phyloP scores from a whole-genome alignment of 2,113 vertebrate genomes.

The Cololabis saira region DNA sequence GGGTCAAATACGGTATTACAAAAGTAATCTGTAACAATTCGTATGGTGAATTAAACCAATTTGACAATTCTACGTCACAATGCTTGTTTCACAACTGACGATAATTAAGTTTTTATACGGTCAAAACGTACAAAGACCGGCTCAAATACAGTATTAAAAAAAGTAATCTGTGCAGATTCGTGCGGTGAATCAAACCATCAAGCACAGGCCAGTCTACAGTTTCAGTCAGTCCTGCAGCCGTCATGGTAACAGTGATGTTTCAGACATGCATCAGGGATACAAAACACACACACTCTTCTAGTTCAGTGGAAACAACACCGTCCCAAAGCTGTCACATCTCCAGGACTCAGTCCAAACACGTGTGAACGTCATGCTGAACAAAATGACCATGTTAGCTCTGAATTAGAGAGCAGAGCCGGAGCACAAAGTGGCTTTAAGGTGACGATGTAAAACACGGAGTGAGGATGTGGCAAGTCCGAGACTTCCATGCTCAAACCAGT shows the following conservation, averaged over 20 bases:
- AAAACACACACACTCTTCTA: constrained; percentile 3
- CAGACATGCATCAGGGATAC: constrained; percentile 29
- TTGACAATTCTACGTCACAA: too few species aligned
- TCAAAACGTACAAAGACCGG: too few species aligned
- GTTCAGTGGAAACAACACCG: not conserved
- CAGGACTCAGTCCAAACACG: too few species aligned
- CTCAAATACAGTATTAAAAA: too few species aligned
- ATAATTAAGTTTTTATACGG: too few species aligned
- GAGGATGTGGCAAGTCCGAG: constrained; percentile 29
- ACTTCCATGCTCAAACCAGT: constrained; percentile 55
- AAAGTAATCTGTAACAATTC: too few species aligned
- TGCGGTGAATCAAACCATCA: too few species aligned
- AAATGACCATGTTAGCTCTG: not conserved
- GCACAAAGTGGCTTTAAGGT: not conserved
- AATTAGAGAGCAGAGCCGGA: constrained; percentile 5
- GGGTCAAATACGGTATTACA: too few species aligned
- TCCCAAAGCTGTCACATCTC: not conserved
- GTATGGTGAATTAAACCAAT: too few species aligned
- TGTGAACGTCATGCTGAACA: too few species aligned
- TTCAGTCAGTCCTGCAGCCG: not conserved
- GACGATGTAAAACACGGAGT: constrained; percentile 24
- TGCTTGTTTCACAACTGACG: too few species aligned
- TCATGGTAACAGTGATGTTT: not conserved
- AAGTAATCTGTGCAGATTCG: too few species aligned
- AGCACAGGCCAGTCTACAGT: not conserved